Percentiles rank a stretch among this genome's conserved stretches.
phyloP scores from a whole-genome alignment of 2,797 vertebrate genomes.

The Sibirionetta formosa region DNA sequence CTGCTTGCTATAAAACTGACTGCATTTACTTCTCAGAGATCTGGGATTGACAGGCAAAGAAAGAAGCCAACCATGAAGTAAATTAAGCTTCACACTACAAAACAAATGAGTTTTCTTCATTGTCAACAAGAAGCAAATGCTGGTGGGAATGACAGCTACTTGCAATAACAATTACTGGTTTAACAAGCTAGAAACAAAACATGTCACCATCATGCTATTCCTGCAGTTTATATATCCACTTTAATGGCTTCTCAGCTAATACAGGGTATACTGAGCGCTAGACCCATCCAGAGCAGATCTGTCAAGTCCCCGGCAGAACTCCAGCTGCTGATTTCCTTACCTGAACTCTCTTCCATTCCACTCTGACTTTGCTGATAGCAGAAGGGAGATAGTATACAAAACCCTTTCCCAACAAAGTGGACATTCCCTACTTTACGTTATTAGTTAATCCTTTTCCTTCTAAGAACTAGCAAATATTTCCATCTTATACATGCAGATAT shows the following conservation, averaged over 20 bases:
- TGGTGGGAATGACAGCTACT: slow-evolving; percentile 56
- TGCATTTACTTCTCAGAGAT: background rate
- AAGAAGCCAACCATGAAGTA: slow-evolving; percentile 65
- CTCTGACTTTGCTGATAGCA: background rate
- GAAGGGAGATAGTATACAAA: background rate
- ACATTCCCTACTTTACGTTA: background rate
- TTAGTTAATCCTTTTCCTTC: background rate
- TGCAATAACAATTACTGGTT: slow-evolving; percentile 64
- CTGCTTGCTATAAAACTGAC: slow-evolving; percentile 26
- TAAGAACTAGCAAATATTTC: background rate
- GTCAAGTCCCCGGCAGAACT: background rate
- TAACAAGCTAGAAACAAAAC: slow-evolving; percentile 70
- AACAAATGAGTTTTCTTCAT: slow-evolving; percentile 65
- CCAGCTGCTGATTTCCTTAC: background rate
- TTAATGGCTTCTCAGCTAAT: slow-evolving; percentile 29
- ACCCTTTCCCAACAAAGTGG: background rate
- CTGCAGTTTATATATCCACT: slow-evolving; percentile 7
- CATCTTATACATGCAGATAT: background rate
- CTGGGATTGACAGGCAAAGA: slow-evolving; percentile 45
- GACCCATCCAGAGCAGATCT: background rate
- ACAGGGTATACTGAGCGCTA: background rate
- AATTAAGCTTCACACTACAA: slow-evolving; percentile 64
- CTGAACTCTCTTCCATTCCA: background rate
- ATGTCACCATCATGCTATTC: slow-evolving; percentile 10
- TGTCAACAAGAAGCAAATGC: slow-evolving; percentile 50